Percentiles rank a stretch among this genome's conserved stretches.
Conservation (phyloP, 2,888 invertebrate genomes). For the Phoenoteleia sp. region DNA sequence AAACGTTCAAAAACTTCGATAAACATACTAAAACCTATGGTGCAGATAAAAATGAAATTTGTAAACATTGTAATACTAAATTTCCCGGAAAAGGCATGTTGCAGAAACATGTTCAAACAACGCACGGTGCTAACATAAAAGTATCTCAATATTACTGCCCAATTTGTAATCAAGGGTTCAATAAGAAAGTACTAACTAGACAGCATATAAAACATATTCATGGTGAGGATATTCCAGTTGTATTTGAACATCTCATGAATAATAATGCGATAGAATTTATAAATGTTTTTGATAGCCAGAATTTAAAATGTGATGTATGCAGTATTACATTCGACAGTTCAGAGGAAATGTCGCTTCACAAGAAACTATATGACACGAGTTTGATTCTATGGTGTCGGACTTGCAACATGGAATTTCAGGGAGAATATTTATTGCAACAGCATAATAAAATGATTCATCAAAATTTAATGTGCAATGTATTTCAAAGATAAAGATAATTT, state of each 20-base stretch:
- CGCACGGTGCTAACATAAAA: slow-evolving; percentile 28
- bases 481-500: too few species aligned
- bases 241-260: too few species aligned
- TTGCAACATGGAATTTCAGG: slow-evolving; percentile 58
- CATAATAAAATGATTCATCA: slow-evolving; percentile 65
- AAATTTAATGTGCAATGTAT: too few species aligned
- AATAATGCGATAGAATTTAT: too few species aligned
- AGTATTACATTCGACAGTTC: slow-evolving; percentile 46
- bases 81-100: slow-evolving; percentile 46
- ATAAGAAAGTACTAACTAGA: not conserved
- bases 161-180: slow-evolving; percentile 62
- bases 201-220: slow-evolving; percentile 65
- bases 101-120: slow-evolving; percentile 23
- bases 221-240: too few species aligned
- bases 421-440: slow-evolving; percentile 47
- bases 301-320: slow-evolving; percentile 50
- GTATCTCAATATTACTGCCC: slow-evolving; percentile 2
- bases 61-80: slow-evolving; percentile 8
- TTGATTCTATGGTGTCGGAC: slow-evolving; percentile 14
- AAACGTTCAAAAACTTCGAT: slow-evolving; percentile 38
- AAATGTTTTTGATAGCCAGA: too few species aligned
- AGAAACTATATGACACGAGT: slow-evolving; percentile 42
- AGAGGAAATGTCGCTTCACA: slow-evolving; percentile 36
- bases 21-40: slow-evolving; percentile 44
- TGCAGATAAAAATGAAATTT: not conserved